Evolutionary conservation across 2,113 vertebrate species (phyloP), one percentile per base, ranked within the genome.

Genomic region (Zapornia atra): DNA sequence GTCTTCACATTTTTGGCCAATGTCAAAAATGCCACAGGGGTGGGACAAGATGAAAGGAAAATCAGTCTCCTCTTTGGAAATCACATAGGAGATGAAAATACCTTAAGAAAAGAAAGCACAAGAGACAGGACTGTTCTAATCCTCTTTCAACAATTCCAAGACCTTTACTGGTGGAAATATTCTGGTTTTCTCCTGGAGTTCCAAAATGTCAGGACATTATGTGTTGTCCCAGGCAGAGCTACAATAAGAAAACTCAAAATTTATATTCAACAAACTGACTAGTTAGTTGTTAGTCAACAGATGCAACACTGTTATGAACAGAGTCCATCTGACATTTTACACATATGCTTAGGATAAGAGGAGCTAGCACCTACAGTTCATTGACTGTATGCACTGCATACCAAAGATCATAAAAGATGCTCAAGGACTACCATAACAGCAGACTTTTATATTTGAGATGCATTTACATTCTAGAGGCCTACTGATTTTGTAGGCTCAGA

Each of bases 81-180:
- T 42, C 17, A 84, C 22, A 88, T 63, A 86, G 77, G 53, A 86
- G 12, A 11, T 71, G 44, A 92, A 92, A 94, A 88, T 63, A 88
- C 72, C 83, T 94, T 51, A 64, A 66, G 28, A 86, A 92, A 86
- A 95, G 28, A 64, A 90, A 81, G 17, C 33, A 33, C 34, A 88
- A 88, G 64, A 92, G 46, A 4, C 24, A 90, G 54, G 38, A 80
- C 20, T 60, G 24, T 65, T 95, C 60, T 78, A 79, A 28, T 13
- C 77, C 91, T 71, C 66, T 90, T 96, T 95, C 84, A 89, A 69
- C 70, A 85, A 38, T 57, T 89, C 36, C 44, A 61, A 86, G 65
- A 72, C 4, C 36, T 85, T 53, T 82, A 31, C 88, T 84, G 66
- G 31, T 85, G 44, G 77, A 94, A 96, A 86, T 19, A 69, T 51